Evolutionary conservation across 2,888 invertebrate genomes (phyloP).

Genomic region (Catocala sponsa): DNA sequence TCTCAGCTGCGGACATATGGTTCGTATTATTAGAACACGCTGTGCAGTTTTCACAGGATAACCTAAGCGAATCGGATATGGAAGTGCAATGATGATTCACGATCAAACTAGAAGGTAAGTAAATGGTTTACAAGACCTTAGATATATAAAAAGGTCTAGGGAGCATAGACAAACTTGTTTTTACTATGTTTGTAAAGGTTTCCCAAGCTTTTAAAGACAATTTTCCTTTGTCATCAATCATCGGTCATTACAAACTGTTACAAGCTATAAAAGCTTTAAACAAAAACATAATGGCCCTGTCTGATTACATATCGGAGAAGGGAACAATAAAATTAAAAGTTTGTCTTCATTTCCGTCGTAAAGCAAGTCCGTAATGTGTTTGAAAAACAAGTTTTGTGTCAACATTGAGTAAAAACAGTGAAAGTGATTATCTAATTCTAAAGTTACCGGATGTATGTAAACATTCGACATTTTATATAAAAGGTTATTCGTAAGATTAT

Average conservation of each 20-base stretch:
- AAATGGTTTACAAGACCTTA: too few relatives aligned
- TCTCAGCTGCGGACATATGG: slow-evolving; percentile 2
- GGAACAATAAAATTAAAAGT: slow-evolving; percentile 26
- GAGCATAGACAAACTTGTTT: not conserved
- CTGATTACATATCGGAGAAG: slow-evolving; percentile 22
- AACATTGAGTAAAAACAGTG: slow-evolving; percentile 47
- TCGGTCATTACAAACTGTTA: slow-evolving; percentile 29
- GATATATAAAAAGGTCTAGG: too few relatives aligned
- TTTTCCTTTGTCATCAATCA: slow-evolving; percentile 21
- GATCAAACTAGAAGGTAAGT: too few relatives aligned
- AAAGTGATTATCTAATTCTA: slow-evolving; percentile 55
- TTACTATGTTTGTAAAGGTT: not conserved
- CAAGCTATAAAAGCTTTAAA: slow-evolving; percentile 11
- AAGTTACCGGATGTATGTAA: slow-evolving; percentile 30
- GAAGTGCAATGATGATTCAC: too few relatives aligned
- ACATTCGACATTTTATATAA: slow-evolving; percentile 16
- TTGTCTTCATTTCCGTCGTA: slow-evolving; percentile 23
- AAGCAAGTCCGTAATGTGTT: slow-evolving; percentile 35
- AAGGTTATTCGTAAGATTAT: too few relatives aligned
- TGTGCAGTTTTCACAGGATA: not conserved
- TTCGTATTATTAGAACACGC: not conserved
- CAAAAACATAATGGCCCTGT: slow-evolving; percentile 18
- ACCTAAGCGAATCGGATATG: not conserved
- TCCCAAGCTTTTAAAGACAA: not conserved
- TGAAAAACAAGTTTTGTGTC: slow-evolving; percentile 48